Conservation (phyloP, 2,888 invertebrate genomes). For the Zygaena filipendulae region DNA sequence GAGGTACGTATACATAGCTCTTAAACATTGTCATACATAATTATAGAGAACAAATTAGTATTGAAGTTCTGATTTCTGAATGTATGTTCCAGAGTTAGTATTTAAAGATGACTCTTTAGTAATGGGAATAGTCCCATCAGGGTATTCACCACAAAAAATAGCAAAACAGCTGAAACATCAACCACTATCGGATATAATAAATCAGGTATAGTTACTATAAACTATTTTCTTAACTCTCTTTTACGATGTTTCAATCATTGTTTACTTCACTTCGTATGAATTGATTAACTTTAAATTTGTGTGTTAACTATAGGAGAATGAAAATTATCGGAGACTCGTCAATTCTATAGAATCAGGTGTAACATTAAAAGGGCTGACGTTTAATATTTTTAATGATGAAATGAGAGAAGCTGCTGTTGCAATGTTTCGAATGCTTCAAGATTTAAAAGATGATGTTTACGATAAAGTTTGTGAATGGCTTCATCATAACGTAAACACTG, state of each 20-base stretch:
- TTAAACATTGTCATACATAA: too few relatives aligned
- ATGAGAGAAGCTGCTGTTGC: constrained; percentile 53
- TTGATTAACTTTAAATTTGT: too few relatives aligned
- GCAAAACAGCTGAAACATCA: constrained; percentile 16
- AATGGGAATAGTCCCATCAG: constrained; percentile 29
- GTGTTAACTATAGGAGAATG: too few relatives aligned
- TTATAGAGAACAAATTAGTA: too few relatives aligned
- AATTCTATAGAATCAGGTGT: constrained; percentile 29
- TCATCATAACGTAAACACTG: constrained; percentile 48
- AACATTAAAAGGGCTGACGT: constrained; percentile 41
- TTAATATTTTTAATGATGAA: constrained; percentile 54
- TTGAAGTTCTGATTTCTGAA: too few relatives aligned
- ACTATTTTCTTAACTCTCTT: too few relatives aligned
- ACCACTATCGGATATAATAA: constrained; percentile 20
- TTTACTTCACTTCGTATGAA: too few relatives aligned
- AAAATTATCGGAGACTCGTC: constrained; percentile 27
- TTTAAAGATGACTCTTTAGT: constrained; percentile 25
- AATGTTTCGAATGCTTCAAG: constrained; percentile 50
- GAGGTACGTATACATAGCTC: too few relatives aligned
- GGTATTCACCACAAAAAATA: constrained; percentile 23
- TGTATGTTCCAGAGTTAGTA: constrained; percentile 17
- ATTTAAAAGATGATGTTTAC: constrained; percentile 35
- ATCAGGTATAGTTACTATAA: constrained; percentile 17
- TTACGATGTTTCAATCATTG: too few relatives aligned
- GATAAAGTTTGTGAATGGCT: constrained; percentile 42